phyloP scores from a whole-genome alignment of 1,140 invertebrate species.

The Drosophila insularis region DNA sequence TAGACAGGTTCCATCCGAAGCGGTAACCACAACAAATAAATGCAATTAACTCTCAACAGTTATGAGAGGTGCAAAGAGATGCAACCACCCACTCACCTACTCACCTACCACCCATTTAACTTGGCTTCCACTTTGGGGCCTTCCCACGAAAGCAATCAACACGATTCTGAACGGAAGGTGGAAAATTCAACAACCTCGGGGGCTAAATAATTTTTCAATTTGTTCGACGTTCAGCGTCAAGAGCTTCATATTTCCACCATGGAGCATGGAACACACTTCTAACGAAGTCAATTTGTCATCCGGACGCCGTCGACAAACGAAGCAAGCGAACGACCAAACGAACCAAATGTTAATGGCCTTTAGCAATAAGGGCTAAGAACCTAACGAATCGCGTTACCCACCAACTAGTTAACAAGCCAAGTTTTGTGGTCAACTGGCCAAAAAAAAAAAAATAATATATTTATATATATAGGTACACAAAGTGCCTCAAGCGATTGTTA shows the following conservation, averaged over 20 bases:
- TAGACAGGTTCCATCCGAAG: constrained; percentile 52
- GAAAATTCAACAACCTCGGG: constrained; percentile 56
- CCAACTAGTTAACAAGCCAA: constrained; percentile 11
- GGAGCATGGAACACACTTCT: constrained; percentile 31
- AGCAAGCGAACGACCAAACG: neutral
- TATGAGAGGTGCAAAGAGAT: neutral
- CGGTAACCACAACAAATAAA: constrained; percentile 15
- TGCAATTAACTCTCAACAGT: constrained; percentile 46
- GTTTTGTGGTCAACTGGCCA: neutral
- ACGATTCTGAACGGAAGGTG: constrained; percentile 43
- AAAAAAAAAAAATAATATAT: neutral
- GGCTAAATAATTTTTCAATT: constrained; percentile 69
- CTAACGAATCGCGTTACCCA: neutral
- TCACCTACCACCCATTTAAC: neutral
- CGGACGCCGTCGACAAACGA: constrained; percentile 29
- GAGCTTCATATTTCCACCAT: constrained; percentile 53
- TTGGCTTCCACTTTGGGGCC: constrained; percentile 10
- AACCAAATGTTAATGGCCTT: constrained; percentile 41
- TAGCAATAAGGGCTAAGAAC: constrained; percentile 1
- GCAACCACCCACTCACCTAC: neutral
- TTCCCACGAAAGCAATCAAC: constrained; percentile 49
- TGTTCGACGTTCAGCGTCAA: constrained; percentile 7
- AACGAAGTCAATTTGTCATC: constrained; percentile 77
- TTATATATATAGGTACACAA: no score
- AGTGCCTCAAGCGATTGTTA: constrained; percentile 43